Conservation (phyloP, 2,113 vertebrate genomes). For the Anguilla japonica region DNA sequence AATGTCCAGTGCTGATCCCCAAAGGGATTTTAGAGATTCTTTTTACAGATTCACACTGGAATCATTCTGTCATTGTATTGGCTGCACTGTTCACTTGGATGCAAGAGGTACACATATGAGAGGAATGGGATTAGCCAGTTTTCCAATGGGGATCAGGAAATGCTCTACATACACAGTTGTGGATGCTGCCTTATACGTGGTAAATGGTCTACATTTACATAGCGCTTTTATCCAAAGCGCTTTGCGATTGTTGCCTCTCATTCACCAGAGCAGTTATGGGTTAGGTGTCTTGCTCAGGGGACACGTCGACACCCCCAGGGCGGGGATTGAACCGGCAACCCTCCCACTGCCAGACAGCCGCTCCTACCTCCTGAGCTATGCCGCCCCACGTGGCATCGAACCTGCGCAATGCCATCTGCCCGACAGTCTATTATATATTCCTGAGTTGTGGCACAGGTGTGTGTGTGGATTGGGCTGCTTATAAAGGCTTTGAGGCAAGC, state of each 20-base stretch:
- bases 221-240: too few relatives aligned
- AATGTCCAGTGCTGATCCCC: not conserved
- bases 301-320: too few relatives aligned
- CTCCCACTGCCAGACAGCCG: too few relatives aligned
- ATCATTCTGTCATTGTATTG: not conserved
- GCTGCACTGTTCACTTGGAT: not conserved
- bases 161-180: not conserved
- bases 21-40: not conserved
- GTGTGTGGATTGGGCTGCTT: constrained; percentile 4
- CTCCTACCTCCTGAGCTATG: too few relatives aligned
- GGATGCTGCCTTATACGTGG: not conserved
- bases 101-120: not conserved
- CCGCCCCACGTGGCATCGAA: too few relatives aligned
- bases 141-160: not conserved
- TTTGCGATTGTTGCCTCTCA: too few relatives aligned
- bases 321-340: too few relatives aligned
- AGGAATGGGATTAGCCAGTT: not conserved
- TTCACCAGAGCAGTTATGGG: too few relatives aligned
- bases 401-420: not conserved
- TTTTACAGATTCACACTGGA: not conserved
- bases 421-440: not conserved
- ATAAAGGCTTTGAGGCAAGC: not conserved
- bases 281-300: too few relatives aligned
- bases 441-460: not conserved
- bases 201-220: too few relatives aligned